Conservation (phyloP, 2,113 vertebrate genomes). For the Scalopus aquaticus region DNA sequence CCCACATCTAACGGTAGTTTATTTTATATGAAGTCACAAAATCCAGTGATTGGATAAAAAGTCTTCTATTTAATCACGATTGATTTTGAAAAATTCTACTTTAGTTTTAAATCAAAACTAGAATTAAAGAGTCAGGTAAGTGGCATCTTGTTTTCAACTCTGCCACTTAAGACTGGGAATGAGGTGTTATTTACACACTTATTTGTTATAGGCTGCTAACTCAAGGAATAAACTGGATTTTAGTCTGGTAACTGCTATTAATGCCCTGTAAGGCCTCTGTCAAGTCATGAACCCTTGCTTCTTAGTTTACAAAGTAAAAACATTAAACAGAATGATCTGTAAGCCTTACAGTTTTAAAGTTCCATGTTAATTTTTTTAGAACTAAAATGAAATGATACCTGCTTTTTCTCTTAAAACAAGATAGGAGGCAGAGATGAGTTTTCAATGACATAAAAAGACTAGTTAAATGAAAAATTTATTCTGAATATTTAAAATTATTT, state of each 20-base stretch:
- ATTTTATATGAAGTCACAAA: neutral
- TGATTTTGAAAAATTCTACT: conserved; percentile 25
- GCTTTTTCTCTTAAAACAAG: conserved; percentile 23
- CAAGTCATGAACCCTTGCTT: neutral
- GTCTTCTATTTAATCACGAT: neutral
- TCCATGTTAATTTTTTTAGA: neutral
- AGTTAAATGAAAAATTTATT: neutral
- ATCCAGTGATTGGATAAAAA: neutral
- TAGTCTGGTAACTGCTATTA: neutral
- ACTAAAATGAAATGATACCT: neutral
- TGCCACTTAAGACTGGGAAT: neutral
- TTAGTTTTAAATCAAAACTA: conserved; percentile 39
- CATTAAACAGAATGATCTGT: neutral
- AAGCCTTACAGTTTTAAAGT: neutral
- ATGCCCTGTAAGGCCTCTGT: neutral
- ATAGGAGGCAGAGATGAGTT: neutral
- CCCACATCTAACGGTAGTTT: neutral
- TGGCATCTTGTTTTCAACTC: neutral
- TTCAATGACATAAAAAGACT: neutral
- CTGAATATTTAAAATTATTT: neutral
- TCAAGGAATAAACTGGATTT: neutral
- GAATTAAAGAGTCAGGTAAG: neutral
- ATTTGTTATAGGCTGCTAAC: neutral
- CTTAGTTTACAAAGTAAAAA: neutral
- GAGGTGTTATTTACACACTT: neutral